Percentiles rank a stretch among this genome's conserved stretches.
These are phyloP conservation scores for Willowsia nigromaculata DNA, from an alignment of 2,888 invertebrate genomes.

Conservation along the genomic window DNA sequence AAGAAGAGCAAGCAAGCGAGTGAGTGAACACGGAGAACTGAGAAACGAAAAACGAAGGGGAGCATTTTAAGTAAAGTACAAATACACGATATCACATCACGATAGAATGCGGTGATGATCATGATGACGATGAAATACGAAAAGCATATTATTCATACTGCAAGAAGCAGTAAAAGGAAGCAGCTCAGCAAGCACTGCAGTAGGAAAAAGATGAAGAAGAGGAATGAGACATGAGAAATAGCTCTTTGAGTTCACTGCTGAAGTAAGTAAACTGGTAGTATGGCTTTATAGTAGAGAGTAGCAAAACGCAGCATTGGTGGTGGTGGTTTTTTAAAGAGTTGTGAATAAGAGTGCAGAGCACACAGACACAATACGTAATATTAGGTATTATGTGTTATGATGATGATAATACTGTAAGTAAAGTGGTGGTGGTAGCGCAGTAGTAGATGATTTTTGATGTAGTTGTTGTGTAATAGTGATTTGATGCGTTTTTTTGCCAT, in stretches of 20 bases:
- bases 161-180: conserved; percentile 30
- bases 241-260: background rate
- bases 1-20: conserved; percentile 16
- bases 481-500: conserved; percentile 50
- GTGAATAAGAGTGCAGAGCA: conserved; percentile 53
- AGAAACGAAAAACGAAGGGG: conserved; percentile 54
- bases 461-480: conserved; percentile 45
- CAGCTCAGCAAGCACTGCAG: background rate
- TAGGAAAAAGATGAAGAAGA: background rate
- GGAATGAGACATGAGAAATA: conserved; percentile 49
- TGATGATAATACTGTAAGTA: conserved; percentile 52
- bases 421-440: conserved; percentile 44
- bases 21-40: background rate
- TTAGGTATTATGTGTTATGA: conserved; percentile 56
- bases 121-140: conserved; percentile 52
- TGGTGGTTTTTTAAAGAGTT: conserved; percentile 62
- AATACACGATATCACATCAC: conserved; percentile 36
- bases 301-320: conserved; percentile 43
- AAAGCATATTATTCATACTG: conserved; percentile 47
- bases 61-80: conserved; percentile 66
- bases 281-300: background rate
- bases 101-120: background rate
- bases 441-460: conserved; percentile 52
- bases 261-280: conserved; percentile 9
- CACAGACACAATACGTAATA: conserved; percentile 60